These are phyloP conservation scores for Heliconius congener DNA, from an alignment of 1,140 invertebrate genomes.

Conservation along the genomic window DNA sequence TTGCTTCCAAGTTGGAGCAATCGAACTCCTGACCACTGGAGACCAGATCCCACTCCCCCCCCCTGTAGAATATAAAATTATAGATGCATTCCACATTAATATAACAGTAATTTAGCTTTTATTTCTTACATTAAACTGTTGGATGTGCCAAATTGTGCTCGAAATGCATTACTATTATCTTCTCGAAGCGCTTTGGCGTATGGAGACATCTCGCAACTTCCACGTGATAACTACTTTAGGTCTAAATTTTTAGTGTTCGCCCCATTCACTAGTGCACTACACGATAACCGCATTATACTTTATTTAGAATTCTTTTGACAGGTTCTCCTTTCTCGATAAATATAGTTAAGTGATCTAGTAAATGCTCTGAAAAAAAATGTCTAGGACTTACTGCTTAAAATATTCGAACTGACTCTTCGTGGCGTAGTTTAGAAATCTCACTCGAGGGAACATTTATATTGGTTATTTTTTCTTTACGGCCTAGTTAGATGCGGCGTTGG, in stretches of 20 bases:
- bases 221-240: slow-evolving; percentile 4
- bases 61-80: too few species aligned
- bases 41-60: too few species aligned
- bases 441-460: too few species aligned
- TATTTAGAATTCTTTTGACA: background rate
- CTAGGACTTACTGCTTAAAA: too few species aligned
- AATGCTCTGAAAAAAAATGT: too few species aligned
- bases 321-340: background rate
- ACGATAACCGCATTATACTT: slow-evolving; percentile 6
- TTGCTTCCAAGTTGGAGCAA: too few species aligned
- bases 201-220: slow-evolving; percentile 6
- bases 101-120: background rate
- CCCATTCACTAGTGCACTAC: background rate
- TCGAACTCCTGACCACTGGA: too few species aligned
- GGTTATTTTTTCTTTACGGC: too few species aligned
- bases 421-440: too few species aligned
- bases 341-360: too few species aligned
- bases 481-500: too few species aligned
- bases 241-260: slow-evolving; percentile 8
- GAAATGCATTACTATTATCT: slow-evolving; percentile 11
- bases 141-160: slow-evolving; percentile 13
- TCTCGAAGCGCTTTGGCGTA: slow-evolving; percentile 5
- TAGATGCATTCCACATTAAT: background rate
- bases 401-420: too few species aligned
- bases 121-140: background rate